Conservation (phyloP, 2,888 invertebrate species). For the Buathra laborator region DNA sequence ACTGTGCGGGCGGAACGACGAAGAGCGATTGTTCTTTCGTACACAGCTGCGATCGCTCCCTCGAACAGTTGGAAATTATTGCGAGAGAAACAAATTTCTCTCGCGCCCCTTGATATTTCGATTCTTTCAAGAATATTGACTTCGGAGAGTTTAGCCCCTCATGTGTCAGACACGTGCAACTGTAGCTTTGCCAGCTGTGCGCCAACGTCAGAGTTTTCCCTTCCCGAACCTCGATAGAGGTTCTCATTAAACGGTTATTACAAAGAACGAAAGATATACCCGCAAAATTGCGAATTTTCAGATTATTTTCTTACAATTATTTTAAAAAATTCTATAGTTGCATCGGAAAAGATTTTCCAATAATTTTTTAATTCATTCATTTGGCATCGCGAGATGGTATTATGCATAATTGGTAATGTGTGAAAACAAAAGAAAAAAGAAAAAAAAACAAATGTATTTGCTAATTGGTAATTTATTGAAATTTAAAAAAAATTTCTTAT, state of each 20-base stretch:
- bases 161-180: slow-evolving; percentile 69
- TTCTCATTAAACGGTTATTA: slow-evolving; percentile 30
- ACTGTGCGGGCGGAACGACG: neutral
- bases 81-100: slow-evolving; percentile 18
- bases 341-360: too few species aligned
- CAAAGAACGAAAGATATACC: neutral
- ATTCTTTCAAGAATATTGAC: slow-evolving; percentile 60
- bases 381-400: too few species aligned
- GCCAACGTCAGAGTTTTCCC: neutral
- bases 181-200: slow-evolving; percentile 50
- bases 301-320: neutral
- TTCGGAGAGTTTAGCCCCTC: slow-evolving; percentile 50
- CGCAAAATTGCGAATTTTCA: neutral
- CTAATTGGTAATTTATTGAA: neutral
- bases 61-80: slow-evolving; percentile 9
- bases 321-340: neutral
- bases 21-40: slow-evolving; percentile 5
- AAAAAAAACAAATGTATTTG: too few species aligned
- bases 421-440: too few species aligned
- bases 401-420: too few species aligned
- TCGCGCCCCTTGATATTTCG: slow-evolving; percentile 29
- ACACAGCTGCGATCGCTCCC: neutral
- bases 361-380: too few species aligned
- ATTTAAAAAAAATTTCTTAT: neutral
- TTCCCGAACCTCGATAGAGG: slow-evolving; percentile 29